Evolutionary conservation across 2,113 vertebrate species (phyloP), one percentile per base, ranked within the genome.

Genomic region (Heteronetta atricapilla): DNA sequence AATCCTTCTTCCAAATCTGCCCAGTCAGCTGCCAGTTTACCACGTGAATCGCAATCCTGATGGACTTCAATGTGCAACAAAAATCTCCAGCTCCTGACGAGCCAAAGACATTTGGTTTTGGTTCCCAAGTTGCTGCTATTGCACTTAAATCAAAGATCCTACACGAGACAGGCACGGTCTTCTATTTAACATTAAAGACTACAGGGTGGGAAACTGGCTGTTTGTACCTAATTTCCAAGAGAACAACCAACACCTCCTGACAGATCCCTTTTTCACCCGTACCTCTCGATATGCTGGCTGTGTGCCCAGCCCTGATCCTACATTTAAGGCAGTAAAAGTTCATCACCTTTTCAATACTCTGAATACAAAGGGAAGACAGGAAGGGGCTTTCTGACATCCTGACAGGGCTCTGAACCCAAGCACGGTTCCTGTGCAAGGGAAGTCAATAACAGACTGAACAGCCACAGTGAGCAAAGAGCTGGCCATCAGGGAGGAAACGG

Each of bases 381-480:
- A 0, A 3, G 52, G 55, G 0, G 3, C 48, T 6, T 12, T 44
- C 22, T 13, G 19, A 38, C 50, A 76, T 19, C 25, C 26, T 74
- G 50, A 69, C 60, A 59, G n/a, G 50, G 40, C 72, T 69, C 76
- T 74, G 36, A 81, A 74, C 33, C 7, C 29, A 77, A 48, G 64
- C 3, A 1, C 19, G 14, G 44, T 29, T 90, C 31, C 50, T 48
- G 40, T 70, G 82, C 40, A 74, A 19, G 73, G 11, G 20, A 12
- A 69, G 40, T 26, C n/a, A 86, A 50, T 40, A 90, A 74, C 13
- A 79, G 42, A 17, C 31, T 69, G 62, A 79, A 16, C 15, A 50
- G 82, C 36, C 74, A 50, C 15, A 48, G 20, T 25, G 26, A 33
- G 25, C 23, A 59, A 73, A 91, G 79, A 86, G n/a, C 28, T 34